phyloP scores from a whole-genome alignment of 2,797 vertebrate species.

The Poeciliopsis infans region DNA sequence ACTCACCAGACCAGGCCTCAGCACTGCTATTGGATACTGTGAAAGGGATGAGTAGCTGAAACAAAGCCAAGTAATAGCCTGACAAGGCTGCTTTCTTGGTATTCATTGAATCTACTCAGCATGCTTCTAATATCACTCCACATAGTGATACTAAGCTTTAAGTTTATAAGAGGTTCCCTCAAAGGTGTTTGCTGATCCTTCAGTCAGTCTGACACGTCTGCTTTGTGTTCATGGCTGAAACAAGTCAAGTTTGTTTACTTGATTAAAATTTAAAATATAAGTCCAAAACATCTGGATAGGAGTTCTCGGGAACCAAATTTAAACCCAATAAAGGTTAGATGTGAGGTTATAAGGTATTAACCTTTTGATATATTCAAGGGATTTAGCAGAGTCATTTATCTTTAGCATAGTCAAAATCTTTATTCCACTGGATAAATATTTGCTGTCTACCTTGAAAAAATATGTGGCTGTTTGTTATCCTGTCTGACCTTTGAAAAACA shows the following conservation, averaged over 20 bases:
- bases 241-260: slow-evolving; percentile 2
- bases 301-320: not conserved
- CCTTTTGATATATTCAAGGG: not conserved
- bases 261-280: not conserved
- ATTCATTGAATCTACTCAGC: slow-evolving; percentile 32
- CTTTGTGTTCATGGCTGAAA: not conserved
- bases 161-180: slow-evolving; percentile 27
- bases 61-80: slow-evolving; percentile 37
- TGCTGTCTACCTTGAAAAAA: slow-evolving; percentile 55
- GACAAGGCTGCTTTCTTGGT: slow-evolving; percentile 31
- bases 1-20: slow-evolving; percentile 52
- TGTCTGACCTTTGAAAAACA: slow-evolving; percentile 68
- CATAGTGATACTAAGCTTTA: slow-evolving; percentile 33
- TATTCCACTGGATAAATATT: slow-evolving; percentile 44
- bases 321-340: not conserved
- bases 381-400: slow-evolving; percentile 24
- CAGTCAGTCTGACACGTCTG: not conserved
- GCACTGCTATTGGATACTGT: slow-evolving; percentile 50
- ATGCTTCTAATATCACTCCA: slow-evolving; percentile 24
- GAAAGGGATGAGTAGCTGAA: slow-evolving; percentile 54
- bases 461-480: slow-evolving; percentile 51
- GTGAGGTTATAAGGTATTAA: not conserved
- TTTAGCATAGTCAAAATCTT: slow-evolving; percentile 46
- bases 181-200: not conserved
- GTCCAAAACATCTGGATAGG: not conserved